Percentiles rank a stretch among this genome's conserved stretches.
phyloP scores from a whole-genome alignment of 2,797 vertebrate species.

The Oreochromis mossambicus region DNA sequence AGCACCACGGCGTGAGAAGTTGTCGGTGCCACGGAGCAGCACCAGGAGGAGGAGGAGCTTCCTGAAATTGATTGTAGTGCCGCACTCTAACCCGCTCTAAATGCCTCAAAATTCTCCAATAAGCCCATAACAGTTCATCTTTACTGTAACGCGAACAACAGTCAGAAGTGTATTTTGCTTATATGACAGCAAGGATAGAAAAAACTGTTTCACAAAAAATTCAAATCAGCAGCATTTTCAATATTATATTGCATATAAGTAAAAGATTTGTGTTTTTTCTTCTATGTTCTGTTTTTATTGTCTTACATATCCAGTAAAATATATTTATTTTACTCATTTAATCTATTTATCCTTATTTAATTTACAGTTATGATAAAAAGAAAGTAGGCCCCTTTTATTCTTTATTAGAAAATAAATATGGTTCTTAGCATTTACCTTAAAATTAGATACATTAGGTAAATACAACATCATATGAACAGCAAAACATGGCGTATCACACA shows the following conservation, averaged over 20 bases:
- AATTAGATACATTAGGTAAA: not conserved
- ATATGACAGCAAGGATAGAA: not conserved
- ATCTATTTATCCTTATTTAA: not conserved
- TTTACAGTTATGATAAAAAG: not conserved
- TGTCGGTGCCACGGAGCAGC: slow-evolving; percentile 38
- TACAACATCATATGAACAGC: not conserved
- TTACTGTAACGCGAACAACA: not conserved
- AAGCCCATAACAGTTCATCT: not conserved
- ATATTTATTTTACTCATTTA: not conserved
- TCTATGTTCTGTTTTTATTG: not conserved
- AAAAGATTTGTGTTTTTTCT: not conserved
- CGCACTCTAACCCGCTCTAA: not conserved
- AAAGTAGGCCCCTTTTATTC: not conserved
- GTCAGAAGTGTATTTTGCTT: not conserved
- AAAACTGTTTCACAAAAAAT: not conserved
- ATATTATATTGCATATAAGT: not conserved
- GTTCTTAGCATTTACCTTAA: not conserved
- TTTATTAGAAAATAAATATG: not conserved
- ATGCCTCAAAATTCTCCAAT: not conserved
- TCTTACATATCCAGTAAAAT: not conserved
- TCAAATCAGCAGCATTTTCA: not conserved
- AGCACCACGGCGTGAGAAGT: slow-evolving; percentile 26
- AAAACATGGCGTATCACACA: not conserved
- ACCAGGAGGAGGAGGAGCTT: slow-evolving; percentile 24
- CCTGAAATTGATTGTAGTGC: not conserved